Percentiles rank a stretch among this genome's conserved stretches.
These are phyloP conservation scores for Nestor notabilis DNA, from an alignment of 2,113 vertebrate species.

Conservation along the genomic window DNA sequence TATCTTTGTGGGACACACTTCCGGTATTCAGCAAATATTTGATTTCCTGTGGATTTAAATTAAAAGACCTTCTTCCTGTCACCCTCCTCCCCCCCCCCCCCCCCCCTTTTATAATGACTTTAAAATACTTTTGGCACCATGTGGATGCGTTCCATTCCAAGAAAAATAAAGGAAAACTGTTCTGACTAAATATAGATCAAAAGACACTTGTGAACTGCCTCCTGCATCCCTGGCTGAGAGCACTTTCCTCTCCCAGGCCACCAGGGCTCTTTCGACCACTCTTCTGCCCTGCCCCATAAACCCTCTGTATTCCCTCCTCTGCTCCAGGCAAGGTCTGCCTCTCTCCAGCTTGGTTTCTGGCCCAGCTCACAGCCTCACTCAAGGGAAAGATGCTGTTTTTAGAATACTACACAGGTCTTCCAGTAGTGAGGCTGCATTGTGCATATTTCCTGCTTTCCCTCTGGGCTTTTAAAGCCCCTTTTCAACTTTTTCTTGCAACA, in stretches of 20 bases:
- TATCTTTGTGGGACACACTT: slow-evolving; percentile 65
- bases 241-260: background rate
- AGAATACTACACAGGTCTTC: background rate
- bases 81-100: background rate
- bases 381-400: background rate
- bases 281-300: background rate
- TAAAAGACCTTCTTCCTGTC: slow-evolving; percentile 37
- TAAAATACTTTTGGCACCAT: background rate
- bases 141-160: background rate
- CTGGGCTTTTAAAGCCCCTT: background rate
- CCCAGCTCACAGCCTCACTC: fast-evolving
- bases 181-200: slow-evolving; percentile 38
- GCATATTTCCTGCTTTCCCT: background rate
- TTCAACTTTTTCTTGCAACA: background rate
- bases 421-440: background rate
- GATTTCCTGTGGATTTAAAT: slow-evolving; percentile 67
- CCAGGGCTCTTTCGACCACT: background rate
- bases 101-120: background rate
- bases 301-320: background rate
- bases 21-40: slow-evolving; percentile 56
- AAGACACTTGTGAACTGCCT: background rate
- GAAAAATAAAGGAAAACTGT: slow-evolving; percentile 28
- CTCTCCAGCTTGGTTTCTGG: background rate
- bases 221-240: background rate
- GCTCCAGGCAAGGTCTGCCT: background rate